These are phyloP conservation scores for Bryconaethiops microstoma DNA, from an alignment of 2,797 vertebrate species.

Conservation along the genomic window DNA sequence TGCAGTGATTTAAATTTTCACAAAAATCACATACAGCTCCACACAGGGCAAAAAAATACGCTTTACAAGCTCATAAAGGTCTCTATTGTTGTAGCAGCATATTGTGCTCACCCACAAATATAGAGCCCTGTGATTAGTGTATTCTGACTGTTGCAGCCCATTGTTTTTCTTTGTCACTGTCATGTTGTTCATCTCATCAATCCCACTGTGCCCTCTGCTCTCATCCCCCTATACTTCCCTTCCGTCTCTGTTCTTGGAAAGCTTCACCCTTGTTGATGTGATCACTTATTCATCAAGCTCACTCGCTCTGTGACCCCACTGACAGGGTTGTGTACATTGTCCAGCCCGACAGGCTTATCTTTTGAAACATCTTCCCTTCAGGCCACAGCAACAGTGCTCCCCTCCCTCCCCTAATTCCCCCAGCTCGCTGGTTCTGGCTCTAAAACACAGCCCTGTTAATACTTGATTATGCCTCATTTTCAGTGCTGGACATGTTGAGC, in stretches of 20 bases:
- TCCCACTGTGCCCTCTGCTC: slow-evolving; percentile 41
- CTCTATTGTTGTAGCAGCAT: background rate
- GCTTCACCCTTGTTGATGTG: slow-evolving; percentile 41
- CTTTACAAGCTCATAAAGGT: background rate
- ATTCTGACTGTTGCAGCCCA: background rate
- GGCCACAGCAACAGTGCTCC: slow-evolving; percentile 31
- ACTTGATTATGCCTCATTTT: slow-evolving; percentile 8
- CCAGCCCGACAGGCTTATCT: slow-evolving; percentile 34
- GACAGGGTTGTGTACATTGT: slow-evolving; percentile 49
- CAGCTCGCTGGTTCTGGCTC: background rate
- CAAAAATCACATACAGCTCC: background rate
- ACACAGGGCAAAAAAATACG: background rate
- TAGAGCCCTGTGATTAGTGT: background rate
- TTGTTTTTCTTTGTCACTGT: slow-evolving; percentile 9
- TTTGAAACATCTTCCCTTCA: slow-evolving; percentile 32
- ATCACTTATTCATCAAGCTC: slow-evolving; percentile 53
- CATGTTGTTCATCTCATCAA: slow-evolving; percentile 34
- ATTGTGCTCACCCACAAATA: background rate
- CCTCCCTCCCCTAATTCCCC: background rate
- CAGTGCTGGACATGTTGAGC: background rate
- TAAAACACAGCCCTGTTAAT: slow-evolving; percentile 26
- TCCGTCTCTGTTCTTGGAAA: slow-evolving; percentile 46
- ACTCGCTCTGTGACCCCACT: slow-evolving; percentile 17
- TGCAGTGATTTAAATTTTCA: background rate
- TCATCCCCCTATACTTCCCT: slow-evolving; percentile 6